Evolutionary conservation across 2,888 invertebrate genomes (phyloP).

Genomic region (Tryphoninae sp.): DNA sequence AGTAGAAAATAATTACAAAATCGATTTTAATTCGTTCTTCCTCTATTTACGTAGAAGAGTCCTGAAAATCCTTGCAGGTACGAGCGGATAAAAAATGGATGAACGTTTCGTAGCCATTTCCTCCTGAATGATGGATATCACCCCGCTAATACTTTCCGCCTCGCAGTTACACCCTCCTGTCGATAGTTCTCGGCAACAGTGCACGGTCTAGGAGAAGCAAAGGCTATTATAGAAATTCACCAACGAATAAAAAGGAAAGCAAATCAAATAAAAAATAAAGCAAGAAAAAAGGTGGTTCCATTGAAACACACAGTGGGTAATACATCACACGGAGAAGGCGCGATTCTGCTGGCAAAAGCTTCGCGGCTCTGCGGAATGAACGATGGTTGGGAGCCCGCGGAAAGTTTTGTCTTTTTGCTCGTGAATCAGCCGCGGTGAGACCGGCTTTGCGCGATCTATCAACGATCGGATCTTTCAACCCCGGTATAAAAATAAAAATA

Average conservation of each 20-base stretch:
- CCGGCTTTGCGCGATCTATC: constrained; percentile 50
- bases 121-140: constrained; percentile 6
- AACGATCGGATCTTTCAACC: constrained; percentile 49
- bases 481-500: constrained; percentile 1
- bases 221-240: constrained; percentile 42
- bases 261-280: background rate
- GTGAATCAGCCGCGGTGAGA: constrained; percentile 42
- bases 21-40: too few relatives aligned
- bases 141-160: background rate
- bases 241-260: constrained; percentile 10
- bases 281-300: constrained; percentile 11
- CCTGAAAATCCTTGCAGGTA: too few relatives aligned
- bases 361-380: constrained; percentile 10
- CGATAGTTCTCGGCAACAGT: constrained; percentile 9
- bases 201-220: background rate
- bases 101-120: background rate
- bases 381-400: constrained; percentile 29
- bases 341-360: constrained; percentile 14
- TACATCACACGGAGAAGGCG: constrained; percentile 39
- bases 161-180: background rate
- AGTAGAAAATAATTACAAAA: too few relatives aligned
- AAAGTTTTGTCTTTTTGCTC: constrained; percentile 54
- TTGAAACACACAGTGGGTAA: constrained; percentile 38
- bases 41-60: too few relatives aligned
- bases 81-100: background rate